Conservation (phyloP, 2,888 invertebrate species). For the Acleris holmiana region DNA sequence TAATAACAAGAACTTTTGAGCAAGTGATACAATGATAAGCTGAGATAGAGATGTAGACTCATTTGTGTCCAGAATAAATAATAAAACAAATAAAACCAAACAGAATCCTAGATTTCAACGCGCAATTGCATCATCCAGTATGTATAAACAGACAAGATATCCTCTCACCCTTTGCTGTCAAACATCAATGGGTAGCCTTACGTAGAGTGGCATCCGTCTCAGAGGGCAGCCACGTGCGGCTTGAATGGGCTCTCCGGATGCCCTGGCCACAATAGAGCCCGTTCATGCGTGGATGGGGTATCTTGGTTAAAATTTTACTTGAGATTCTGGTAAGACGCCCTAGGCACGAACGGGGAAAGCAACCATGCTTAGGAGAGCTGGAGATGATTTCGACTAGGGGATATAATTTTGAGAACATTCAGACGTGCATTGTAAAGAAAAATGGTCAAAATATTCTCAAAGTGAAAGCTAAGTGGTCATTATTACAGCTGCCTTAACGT, state of each 20-base stretch:
- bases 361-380: no score
- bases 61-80: no score
- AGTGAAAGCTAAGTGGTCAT: no score
- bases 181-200: slow-evolving; percentile 22
- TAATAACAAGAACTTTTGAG: no score
- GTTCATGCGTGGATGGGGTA: slow-evolving; percentile 41
- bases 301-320: neutral
- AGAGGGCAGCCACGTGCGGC: slow-evolving; percentile 72
- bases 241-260: slow-evolving; percentile 76
- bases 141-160: slow-evolving; percentile 43
- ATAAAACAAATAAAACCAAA: neutral
- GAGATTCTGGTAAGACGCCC: slow-evolving; percentile 2
- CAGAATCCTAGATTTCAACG: neutral
- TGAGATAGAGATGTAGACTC: no score
- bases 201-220: slow-evolving; percentile 63
- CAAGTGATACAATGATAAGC: no score
- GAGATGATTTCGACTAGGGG: no score
- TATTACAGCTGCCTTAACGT: no score
- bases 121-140: slow-evolving; percentile 6
- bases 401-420: no score
- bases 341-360: neutral
- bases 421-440: no score
- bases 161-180: slow-evolving; percentile 21
- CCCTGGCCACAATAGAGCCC: slow-evolving; percentile 60
- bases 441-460: no score